A percentile compares a stretch with the other conserved stretches of the same genome.
Evolutionary conservation across 1,140 invertebrate species (phyloP).

Genomic region (Hypothenemus hampei): DNA sequence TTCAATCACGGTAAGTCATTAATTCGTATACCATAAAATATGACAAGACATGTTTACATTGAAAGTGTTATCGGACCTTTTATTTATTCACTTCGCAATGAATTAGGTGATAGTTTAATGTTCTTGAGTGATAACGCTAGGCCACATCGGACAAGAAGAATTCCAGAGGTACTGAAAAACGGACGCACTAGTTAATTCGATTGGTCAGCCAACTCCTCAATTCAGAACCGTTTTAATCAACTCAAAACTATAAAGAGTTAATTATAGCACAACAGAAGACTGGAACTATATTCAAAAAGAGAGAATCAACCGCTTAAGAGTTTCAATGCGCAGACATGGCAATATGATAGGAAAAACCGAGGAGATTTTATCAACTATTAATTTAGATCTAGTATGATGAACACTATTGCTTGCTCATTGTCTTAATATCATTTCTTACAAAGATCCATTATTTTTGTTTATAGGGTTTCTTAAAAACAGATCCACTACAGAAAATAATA

Average conservation of each 20-base stretch:
- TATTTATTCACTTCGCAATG: conserved; percentile 3
- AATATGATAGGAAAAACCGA: background rate
- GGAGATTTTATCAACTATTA: conserved; percentile 1
- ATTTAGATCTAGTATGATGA: too few relatives aligned
- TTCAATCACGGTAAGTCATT: background rate
- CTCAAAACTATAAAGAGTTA: conserved; percentile 4
- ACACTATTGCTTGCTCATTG: too few relatives aligned
- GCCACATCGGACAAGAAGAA: conserved; percentile 16
- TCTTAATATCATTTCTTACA: too few relatives aligned
- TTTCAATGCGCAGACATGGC: conserved; percentile 15
- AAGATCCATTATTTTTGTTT: too few relatives aligned
- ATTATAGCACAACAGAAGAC: conserved; percentile 4
- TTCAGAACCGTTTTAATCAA: background rate
- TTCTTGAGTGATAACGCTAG: conserved; percentile 6
- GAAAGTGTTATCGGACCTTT: conserved; percentile 8
- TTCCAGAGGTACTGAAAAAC: conserved; percentile 7
- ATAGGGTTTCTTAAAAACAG: too few relatives aligned
- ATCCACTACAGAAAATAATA: too few relatives aligned
- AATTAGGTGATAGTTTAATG: conserved; percentile 11
- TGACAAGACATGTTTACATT: background rate
- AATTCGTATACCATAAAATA: conserved; percentile 4
- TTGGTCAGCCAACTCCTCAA: conserved; percentile 13
- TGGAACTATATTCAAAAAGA: conserved; percentile 10
- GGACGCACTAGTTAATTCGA: conserved; percentile 9
- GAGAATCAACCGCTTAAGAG: conserved; percentile 2